Conservation (phyloP, 2,797 vertebrate genomes). For the Ptychobarbus kaznakovi region DNA sequence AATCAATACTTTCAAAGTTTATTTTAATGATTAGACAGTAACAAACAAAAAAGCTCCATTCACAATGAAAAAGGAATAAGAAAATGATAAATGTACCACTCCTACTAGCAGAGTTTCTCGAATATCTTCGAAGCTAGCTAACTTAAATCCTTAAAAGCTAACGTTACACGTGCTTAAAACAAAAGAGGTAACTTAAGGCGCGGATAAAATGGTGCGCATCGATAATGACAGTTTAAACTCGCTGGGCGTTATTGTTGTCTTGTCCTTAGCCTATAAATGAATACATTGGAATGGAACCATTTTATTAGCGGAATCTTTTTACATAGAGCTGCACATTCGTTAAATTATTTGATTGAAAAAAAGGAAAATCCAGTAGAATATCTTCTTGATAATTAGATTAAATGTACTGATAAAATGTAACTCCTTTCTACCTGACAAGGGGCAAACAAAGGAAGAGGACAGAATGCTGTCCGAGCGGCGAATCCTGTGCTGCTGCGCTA, state of each 20-base stretch:
- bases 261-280: not conserved
- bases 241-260: not conserved
- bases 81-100: not conserved
- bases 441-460: conserved; percentile 85
- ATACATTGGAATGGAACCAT: not conserved
- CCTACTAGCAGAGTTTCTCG: not conserved
- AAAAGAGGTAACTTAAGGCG: not conserved
- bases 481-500: conserved; percentile 83
- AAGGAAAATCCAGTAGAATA: too few species aligned
- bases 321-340: not conserved
- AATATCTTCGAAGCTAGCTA: not conserved
- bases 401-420: not conserved
- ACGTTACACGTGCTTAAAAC: not conserved
- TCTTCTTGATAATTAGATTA: not conserved
- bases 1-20: not conserved
- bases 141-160: not conserved
- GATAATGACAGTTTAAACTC: not conserved
- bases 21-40: not conserved
- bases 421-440: conserved; percentile 84
- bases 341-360: not conserved
- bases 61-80: not conserved
- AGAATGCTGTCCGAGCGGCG: conserved; percentile 85
- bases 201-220: too few species aligned
- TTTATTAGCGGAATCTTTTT: not conserved
- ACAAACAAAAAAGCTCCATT: not conserved